These are phyloP conservation scores for Monodelphis domestica DNA, from an alignment of 2,797 vertebrate genomes.

Conservation along the genomic window DNA sequence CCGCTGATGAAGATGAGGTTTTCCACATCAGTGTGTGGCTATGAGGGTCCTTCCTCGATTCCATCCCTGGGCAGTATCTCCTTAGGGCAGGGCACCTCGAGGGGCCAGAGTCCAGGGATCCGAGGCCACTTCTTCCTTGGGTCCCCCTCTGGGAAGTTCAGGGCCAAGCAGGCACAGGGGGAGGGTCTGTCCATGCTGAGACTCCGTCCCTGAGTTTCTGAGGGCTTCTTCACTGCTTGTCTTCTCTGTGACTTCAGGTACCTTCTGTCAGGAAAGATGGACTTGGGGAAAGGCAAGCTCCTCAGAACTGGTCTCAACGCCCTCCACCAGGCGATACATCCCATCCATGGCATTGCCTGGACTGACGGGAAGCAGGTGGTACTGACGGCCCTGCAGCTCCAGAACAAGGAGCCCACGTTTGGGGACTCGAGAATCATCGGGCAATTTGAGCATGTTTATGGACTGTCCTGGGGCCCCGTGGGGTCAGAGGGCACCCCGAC, in stretches of 20 bases:
- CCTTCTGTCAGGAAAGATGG: constrained; percentile 86
- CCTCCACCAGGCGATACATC: constrained; percentile 94
- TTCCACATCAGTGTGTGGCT: background rate
- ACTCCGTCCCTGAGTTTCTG: background rate
- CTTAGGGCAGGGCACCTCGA: background rate
- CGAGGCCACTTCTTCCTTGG: too few species aligned
- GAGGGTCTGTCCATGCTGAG: background rate
- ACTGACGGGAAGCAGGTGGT: constrained; percentile 95
- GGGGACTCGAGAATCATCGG: constrained; percentile 94
- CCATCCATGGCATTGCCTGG: constrained; percentile 94
- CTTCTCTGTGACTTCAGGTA: constrained; percentile 70
- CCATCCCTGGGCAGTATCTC: background rate
- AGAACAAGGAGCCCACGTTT: constrained; percentile 88
- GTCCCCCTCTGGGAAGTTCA: too few species aligned
- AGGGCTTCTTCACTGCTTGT: constrained; percentile 12
- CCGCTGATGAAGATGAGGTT: too few species aligned
- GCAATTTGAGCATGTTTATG: constrained; percentile 94
- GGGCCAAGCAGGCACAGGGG: too few species aligned
- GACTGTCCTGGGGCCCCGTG: constrained; percentile 92
- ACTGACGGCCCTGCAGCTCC: constrained; percentile 88
- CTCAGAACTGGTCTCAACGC: constrained; percentile 94
- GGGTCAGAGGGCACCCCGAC: constrained; percentile 85
- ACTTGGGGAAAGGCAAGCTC: constrained; percentile 95
- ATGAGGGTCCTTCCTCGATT: too few species aligned
- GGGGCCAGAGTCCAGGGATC: too few species aligned